These are phyloP conservation scores for Lophura nycthemera DNA, from an alignment of 2,113 vertebrate genomes.

Conservation along the genomic window DNA sequence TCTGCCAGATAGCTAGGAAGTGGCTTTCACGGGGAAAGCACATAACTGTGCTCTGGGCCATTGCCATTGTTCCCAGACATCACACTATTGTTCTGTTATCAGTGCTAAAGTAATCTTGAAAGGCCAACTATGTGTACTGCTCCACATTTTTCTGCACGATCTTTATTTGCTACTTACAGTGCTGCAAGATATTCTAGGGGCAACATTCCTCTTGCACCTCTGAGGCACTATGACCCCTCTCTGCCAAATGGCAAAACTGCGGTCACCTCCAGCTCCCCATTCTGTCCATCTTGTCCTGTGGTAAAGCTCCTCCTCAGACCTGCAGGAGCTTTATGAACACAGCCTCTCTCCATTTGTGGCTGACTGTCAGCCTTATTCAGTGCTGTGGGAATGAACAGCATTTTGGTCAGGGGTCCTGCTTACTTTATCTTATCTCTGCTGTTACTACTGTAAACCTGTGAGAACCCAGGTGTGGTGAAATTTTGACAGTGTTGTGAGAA, in stretches of 20 bases:
- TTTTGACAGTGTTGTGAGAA: background rate
- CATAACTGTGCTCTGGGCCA: background rate
- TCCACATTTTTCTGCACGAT: background rate
- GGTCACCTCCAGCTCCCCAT: background rate
- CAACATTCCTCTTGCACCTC: background rate
- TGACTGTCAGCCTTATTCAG: background rate
- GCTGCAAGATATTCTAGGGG: no score
- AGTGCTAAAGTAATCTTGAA: background rate
- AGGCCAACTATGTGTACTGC: background rate
- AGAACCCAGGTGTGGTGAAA: background rate
- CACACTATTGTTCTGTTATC: background rate
- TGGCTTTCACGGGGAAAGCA: background rate
- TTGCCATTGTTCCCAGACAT: background rate
- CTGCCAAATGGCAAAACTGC: background rate
- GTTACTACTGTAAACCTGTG: background rate
- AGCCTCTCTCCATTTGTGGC: background rate
- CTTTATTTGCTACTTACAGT: background rate
- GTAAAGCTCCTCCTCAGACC: background rate
- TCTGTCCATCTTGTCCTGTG: background rate
- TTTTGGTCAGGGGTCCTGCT: background rate
- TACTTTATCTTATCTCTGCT: background rate
- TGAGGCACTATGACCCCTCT: background rate
- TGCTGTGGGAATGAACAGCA: background rate
- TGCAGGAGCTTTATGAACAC: no score
- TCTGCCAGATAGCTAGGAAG: background rate